Percentiles rank a stretch among this genome's conserved stretches.
Evolutionary conservation across 1,140 invertebrate species (phyloP).

Genomic region (Drusus annulatus): DNA sequence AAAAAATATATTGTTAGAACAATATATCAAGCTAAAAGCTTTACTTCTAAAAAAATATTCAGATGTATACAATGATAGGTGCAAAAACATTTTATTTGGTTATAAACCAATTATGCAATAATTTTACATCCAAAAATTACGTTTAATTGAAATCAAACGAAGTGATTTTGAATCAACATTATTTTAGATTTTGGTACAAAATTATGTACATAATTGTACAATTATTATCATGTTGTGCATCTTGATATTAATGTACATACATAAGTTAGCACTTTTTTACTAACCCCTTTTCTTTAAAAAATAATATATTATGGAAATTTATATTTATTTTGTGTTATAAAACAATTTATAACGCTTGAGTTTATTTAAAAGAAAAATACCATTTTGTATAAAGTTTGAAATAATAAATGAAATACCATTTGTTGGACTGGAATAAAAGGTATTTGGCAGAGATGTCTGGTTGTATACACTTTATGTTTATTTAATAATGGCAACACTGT

Average conservation of each 20-base stretch:
- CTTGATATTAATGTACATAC: background rate
- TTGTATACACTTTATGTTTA: constrained; percentile 35
- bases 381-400: no score
- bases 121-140: constrained; percentile 48
- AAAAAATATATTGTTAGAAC: background rate
- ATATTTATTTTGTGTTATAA: background rate
- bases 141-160: constrained; percentile 16
- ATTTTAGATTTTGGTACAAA: constrained; percentile 17
- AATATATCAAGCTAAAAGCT: constrained; percentile 12
- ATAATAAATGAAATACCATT: no score
- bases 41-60: constrained; percentile 12
- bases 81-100: constrained; percentile 42
- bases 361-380: background rate
- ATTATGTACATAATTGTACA: constrained; percentile 8
- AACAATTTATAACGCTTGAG: background rate
- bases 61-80: constrained; percentile 36
- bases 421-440: no score
- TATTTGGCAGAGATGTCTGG: background rate
- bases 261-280: no score
- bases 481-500: constrained; percentile 13
- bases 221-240: background rate
- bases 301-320: no score
- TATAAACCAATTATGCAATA: constrained; percentile 46
- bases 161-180: constrained; percentile 33
- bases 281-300: no score